Percentiles rank a stretch among this genome's conserved stretches.
Conservation (phyloP, 37 sponge, comb jelly and placozoan species). For the Aplysina aerophoba region DNA sequence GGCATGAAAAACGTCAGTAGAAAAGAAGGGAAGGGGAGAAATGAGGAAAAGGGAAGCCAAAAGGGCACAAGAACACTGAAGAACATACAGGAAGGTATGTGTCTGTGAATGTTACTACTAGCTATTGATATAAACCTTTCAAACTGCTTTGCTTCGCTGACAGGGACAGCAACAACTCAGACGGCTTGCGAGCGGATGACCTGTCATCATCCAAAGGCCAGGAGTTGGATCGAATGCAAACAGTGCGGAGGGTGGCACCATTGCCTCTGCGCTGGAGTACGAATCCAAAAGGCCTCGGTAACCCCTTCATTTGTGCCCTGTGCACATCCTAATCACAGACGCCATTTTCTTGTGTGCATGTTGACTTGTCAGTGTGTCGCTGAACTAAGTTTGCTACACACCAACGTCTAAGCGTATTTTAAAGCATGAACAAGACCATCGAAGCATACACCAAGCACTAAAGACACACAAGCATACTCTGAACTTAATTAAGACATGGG, state of each 20-base stretch:
- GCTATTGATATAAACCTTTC: background rate
- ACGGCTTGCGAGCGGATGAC: background rate
- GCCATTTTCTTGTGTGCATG: background rate
- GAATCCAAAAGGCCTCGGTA: background rate
- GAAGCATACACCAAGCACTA: no score
- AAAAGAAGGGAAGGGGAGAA: background rate
- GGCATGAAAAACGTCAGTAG: background rate
- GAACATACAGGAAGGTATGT: background rate
- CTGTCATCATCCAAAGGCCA: slow-evolving; percentile 17
- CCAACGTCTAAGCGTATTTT: background rate
- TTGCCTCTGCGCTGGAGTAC: background rate
- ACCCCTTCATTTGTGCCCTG: background rate
- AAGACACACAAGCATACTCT: no score
- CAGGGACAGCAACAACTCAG: background rate
- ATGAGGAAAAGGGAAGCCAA: background rate
- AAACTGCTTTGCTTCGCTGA: background rate
- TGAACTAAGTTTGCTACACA: background rate
- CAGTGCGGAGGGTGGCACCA: background rate
- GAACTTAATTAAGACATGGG: no score
- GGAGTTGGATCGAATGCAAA: background rate
- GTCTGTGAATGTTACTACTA: background rate
- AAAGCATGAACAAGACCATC: background rate
- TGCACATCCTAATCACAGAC: background rate
- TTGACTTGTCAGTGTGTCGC: background rate
- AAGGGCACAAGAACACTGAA: background rate